Base-by-base conservation (phyloP, 2,888 invertebrate species). In the Apocheima hispidaria region DNA sequence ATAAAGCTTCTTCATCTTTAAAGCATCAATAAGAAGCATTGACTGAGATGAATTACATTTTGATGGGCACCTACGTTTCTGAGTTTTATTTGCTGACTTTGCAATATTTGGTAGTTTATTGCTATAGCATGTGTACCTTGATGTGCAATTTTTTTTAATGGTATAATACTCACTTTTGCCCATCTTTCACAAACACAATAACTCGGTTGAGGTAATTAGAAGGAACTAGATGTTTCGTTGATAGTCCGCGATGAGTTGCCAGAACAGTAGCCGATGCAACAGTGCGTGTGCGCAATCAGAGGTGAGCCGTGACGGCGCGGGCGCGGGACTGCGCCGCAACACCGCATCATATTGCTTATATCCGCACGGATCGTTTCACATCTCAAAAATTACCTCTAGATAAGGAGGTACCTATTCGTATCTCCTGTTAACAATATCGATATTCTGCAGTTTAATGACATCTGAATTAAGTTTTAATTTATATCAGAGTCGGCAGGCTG, bases 81-180 rank as follows among this genome's bases (percentile, higher is more conserved):
- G n/a, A n/a, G n/a, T n/a, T n/a, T n/a, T n/a, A n/a, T n/a, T n/a
- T n/a, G n/a, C n/a, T n/a, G n/a, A n/a, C n/a, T n/a, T n/a, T n/a
- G n/a, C n/a, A n/a, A n/a, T n/a, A n/a, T n/a, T n/a, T n/a, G n/a
- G n/a, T n/a, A n/a, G n/a, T n/a, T n/a, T n/a, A n/a, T n/a, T n/a
- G n/a, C n/a, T n/a, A n/a, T n/a, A n/a, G n/a, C n/a, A n/a, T n/a
- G n/a, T n/a, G n/a, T n/a, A n/a, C n/a, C n/a, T n/a, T n/a, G n/a
- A n/a, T n/a, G n/a, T n/a, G n/a, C n/a, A n/a, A n/a, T n/a, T n/a
- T n/a, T n/a, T n/a, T n/a, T n/a, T n/a, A n/a, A 6, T n/a, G 0
- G 6, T 30, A 20, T 33, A 12, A 18, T 60, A 75, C 79, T 77
- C 52, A 79, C 80, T 53, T 74, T 78, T 79, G 1, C 52, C 77